Percentiles rank a stretch among this genome's conserved stretches.
phyloP scores from a whole-genome alignment of 2,888 invertebrate species.

The Hermaeophaga mercurialis region DNA sequence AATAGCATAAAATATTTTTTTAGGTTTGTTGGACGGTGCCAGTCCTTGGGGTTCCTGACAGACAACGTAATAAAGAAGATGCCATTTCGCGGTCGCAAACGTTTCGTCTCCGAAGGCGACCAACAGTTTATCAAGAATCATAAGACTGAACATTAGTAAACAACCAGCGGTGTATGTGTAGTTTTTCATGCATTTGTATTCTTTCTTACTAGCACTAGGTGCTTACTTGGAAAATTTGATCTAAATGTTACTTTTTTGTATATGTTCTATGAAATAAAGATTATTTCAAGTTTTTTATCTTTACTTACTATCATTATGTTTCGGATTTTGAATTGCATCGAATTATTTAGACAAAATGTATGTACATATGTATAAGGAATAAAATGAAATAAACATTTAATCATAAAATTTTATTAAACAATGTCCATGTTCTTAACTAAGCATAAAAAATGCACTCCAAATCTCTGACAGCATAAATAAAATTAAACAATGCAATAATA shows the following conservation, averaged over 20 bases:
- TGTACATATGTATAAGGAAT: too few relatives aligned
- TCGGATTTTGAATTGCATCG: too few relatives aligned
- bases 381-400: too few relatives aligned
- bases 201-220: conserved; percentile 42
- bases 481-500: conserved; percentile 4
- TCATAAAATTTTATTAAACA: too few relatives aligned
- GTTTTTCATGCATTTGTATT: conserved; percentile 40
- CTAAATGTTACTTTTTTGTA: conserved; percentile 52
- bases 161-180: conserved; percentile 27
- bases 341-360: too few relatives aligned
- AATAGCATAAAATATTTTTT: too few relatives aligned
- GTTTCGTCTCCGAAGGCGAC: conserved; percentile 94
- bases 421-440: too few relatives aligned
- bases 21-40: conserved; percentile 71
- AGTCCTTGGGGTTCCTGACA: conserved; percentile 72
- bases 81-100: conserved; percentile 85
- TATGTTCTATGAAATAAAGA: conserved; percentile 55
- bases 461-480: conserved; percentile 1
- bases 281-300: conserved; percentile 49
- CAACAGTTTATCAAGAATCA: conserved; percentile 84
- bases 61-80: conserved; percentile 76
- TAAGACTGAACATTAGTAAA: conserved; percentile 52
- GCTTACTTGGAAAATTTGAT: conserved; percentile 34
- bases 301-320: too few relatives aligned
- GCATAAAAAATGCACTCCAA: too few relatives aligned